phyloP scores from a whole-genome alignment of 1,140 invertebrate species.

The Cydia pomonella region DNA sequence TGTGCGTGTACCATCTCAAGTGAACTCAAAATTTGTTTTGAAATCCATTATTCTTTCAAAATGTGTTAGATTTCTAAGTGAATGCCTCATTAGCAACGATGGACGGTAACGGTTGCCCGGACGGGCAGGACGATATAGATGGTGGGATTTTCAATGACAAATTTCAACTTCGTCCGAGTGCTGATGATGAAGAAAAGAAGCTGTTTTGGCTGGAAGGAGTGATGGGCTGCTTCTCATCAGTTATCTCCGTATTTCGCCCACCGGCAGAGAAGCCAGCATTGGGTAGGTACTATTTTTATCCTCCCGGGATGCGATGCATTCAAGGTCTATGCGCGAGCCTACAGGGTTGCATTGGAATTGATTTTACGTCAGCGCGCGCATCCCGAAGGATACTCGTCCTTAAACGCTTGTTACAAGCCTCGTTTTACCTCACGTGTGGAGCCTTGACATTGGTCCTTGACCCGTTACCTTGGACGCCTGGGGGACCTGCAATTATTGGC shows the following conservation, averaged over 20 bases:
- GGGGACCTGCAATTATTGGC: slow-evolving; percentile 2
- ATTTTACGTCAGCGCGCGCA: slow-evolving; percentile 17
- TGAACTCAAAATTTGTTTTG: slow-evolving; percentile 19
- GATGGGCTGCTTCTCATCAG: slow-evolving; percentile 59
- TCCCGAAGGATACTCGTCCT: slow-evolving; percentile 15
- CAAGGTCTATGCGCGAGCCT: slow-evolving; percentile 28
- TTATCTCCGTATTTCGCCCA: slow-evolving; percentile 52
- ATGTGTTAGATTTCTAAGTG: slow-evolving; percentile 26
- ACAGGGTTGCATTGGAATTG: slow-evolving; percentile 28
- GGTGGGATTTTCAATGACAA: slow-evolving; percentile 30
- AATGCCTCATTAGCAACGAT: background rate
- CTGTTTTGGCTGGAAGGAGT: slow-evolving; percentile 62
- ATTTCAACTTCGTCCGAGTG: background rate
- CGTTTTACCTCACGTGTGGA: slow-evolving; percentile 1
- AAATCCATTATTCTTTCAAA: background rate
- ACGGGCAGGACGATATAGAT: slow-evolving; percentile 27
- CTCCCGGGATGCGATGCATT: background rate
- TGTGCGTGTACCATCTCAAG: slow-evolving; percentile 8
- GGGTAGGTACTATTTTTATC: slow-evolving; percentile 48
- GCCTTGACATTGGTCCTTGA: slow-evolving; percentile 21
- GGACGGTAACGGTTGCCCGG: slow-evolving; percentile 6
- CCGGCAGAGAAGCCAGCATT: slow-evolving; percentile 46
- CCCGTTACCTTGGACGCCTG: slow-evolving; percentile 26
- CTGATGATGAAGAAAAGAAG: slow-evolving; percentile 51
- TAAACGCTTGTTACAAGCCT: background rate